Conservation (phyloP, 2,797 vertebrate genomes). For the Xenentodon cancila region DNA sequence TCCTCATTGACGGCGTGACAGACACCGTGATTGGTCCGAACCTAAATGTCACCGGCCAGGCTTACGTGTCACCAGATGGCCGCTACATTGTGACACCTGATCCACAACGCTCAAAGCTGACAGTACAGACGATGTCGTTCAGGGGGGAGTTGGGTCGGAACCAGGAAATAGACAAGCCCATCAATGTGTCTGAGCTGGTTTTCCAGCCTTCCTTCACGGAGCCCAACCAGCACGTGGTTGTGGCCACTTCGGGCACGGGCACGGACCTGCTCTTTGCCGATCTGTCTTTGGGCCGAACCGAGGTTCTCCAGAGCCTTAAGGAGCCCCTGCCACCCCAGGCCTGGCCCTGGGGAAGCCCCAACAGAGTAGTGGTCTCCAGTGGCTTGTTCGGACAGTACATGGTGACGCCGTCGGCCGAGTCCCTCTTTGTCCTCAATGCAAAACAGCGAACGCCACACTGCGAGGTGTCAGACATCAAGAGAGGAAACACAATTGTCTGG, state of each 20-base stretch:
- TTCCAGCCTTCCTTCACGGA: conserved; percentile 92
- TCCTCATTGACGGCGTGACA: conserved; percentile 92
- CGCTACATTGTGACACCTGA: conserved; percentile 87
- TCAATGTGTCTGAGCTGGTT: conserved; percentile 85
- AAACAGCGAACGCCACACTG: conserved; percentile 90
- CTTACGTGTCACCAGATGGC: conserved; percentile 88
- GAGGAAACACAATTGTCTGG: conserved; percentile 92
- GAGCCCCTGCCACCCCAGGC: conserved; percentile 82
- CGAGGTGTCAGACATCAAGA: conserved; percentile 91
- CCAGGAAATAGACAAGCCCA: conserved; percentile 73
- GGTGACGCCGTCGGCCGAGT: conserved; percentile 88
- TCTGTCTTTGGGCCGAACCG: conserved; percentile 85
- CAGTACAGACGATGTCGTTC: conserved; percentile 87
- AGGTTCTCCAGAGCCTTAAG: conserved; percentile 86
- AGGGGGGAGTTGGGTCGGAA: conserved; percentile 85
- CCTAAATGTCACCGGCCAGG: conserved; percentile 77
- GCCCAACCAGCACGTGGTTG: conserved; percentile 87
- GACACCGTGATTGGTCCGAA: conserved; percentile 89
- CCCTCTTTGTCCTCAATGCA: conserved; percentile 91
- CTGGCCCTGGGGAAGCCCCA: conserved; percentile 88
- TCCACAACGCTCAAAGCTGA: conserved; percentile 71
- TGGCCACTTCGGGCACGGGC: conserved; percentile 84
- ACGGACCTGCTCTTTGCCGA: conserved; percentile 89
- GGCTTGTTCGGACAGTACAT: conserved; percentile 95
- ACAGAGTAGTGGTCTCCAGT: conserved; percentile 89